A percentile compares a stretch with the other conserved stretches of the same genome.
Conservation (phyloP, 2,113 vertebrate species). For the Austrofundulus limnaeus region DNA sequence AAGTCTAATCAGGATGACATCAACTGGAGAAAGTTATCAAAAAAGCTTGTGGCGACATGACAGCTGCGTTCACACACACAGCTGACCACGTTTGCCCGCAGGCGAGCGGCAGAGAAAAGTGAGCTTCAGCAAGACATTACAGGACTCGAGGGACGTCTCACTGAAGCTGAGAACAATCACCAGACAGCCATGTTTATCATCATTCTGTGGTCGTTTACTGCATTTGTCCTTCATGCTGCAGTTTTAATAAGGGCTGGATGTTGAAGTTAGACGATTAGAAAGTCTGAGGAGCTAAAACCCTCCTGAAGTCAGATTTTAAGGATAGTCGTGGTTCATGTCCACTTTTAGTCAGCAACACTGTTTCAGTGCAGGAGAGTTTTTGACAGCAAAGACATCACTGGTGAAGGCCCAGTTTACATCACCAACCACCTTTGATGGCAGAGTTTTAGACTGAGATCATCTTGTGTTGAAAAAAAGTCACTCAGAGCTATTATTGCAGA, state of each 20-base stretch:
- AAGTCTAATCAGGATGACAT: constrained; percentile 42
- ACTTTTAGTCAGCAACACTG: too few species aligned
- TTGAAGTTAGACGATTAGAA: constrained; percentile 16
- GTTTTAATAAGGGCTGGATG: constrained; percentile 25
- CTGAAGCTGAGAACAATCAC: constrained; percentile 38
- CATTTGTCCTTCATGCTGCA: neutral
- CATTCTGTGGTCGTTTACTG: constrained; percentile 19
- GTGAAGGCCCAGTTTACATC: too few species aligned
- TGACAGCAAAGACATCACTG: too few species aligned
- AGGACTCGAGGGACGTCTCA: constrained; percentile 33
- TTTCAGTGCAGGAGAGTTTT: too few species aligned
- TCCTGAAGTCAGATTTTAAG: neutral
- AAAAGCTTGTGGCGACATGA: constrained; percentile 29
- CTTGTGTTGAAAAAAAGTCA: too few species aligned
- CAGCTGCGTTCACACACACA: constrained; percentile 67
- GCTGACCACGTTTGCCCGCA: constrained; percentile 60
- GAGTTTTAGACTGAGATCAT: too few species aligned
- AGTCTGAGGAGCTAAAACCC: constrained; percentile 4
- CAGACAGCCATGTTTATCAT: constrained; percentile 39
- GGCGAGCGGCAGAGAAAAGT: constrained; percentile 55
- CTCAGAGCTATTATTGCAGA: too few species aligned
- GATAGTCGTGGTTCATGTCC: neutral
- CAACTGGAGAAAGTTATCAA: constrained; percentile 31
- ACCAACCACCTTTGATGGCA: too few species aligned
- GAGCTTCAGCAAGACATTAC: constrained; percentile 62